A percentile compares a stretch with the other conserved stretches of the same genome.
Evolutionary conservation across 2,888 invertebrate species (phyloP).

Genomic region (Spisula solida): DNA sequence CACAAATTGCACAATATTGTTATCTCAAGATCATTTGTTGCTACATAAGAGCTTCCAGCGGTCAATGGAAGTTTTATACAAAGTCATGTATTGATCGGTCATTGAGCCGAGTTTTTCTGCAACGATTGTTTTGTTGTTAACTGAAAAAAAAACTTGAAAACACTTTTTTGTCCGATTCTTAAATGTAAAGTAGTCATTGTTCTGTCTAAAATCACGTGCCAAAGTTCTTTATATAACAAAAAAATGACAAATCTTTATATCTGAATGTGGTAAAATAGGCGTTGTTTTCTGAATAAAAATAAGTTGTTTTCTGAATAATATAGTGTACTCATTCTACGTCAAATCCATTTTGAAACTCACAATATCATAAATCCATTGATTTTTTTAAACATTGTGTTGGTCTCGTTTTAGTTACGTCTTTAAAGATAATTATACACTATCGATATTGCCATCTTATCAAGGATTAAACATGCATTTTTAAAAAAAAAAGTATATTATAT

Average conservation of each 20-base stretch:
- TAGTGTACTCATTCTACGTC: not conserved
- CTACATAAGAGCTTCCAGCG: not conserved
- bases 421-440: no score
- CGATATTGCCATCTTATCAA: no score
- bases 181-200: not conserved
- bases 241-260: not conserved
- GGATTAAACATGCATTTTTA: no score
- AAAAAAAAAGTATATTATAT: no score
- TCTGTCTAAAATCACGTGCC: not conserved
- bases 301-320: not conserved
- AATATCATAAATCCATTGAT: not conserved
- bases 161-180: not conserved
- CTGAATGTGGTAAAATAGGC: not conserved
- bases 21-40: not conserved
- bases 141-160: not conserved
- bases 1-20: not conserved
- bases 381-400: not conserved
- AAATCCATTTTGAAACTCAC: not conserved
- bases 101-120: not conserved
- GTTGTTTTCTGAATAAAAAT: not conserved
- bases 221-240: not conserved
- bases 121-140: not conserved
- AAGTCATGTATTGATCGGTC: not conserved
- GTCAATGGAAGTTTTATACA: not conserved
- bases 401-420: not conserved